Evolutionary conservation across 2,888 invertebrate species (phyloP), one percentile per base, ranked within the genome.

Genomic region (Cosmopolites sordidus): DNA sequence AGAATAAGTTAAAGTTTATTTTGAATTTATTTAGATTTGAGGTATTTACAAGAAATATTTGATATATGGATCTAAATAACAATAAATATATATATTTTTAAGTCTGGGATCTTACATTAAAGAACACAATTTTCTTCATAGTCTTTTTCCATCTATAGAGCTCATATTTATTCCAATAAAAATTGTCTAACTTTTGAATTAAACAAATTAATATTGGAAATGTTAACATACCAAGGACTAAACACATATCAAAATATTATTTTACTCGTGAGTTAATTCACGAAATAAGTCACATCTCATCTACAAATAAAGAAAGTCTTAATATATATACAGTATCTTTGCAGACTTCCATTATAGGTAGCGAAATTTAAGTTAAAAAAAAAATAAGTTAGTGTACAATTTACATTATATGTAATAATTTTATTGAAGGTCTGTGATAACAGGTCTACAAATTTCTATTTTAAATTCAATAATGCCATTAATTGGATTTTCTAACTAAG

Each of bases 301-400:
- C 62, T 59, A 60, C 59, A 58, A 51, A 60, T 54, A 57, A 61
- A 54, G 53, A 51, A 61, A 60, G 59, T 51, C 52, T 58, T 60
- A 43, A 46, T n/a, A 33, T 56, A 58, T 58, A 43, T 58, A 57
- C 60, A 61, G 43, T 46, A 42, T 16, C 43, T 45, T 29, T 1
- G 17, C 40, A 48, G 50, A 52, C 55, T 62, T 62, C 50, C 54
- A 59, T 57, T 61, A 58, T 61, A 43, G 44, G 56, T 61, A 61
- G 60, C 42, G 60, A 56, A 60, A 60, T 56, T 30, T 15, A 52
- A 22, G 8, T 22, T 50, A 48, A 47, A 48, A 52, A 54, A 54
- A 51, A 51, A 39, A 54, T 56, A 52, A 53, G 51, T 57, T 58
- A 57, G 51, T 38, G 38, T 30, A 40, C 14, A 53, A 43, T 39